Conservation (phyloP, 2,797 vertebrate species). For the Takifugu ocellatus region DNA sequence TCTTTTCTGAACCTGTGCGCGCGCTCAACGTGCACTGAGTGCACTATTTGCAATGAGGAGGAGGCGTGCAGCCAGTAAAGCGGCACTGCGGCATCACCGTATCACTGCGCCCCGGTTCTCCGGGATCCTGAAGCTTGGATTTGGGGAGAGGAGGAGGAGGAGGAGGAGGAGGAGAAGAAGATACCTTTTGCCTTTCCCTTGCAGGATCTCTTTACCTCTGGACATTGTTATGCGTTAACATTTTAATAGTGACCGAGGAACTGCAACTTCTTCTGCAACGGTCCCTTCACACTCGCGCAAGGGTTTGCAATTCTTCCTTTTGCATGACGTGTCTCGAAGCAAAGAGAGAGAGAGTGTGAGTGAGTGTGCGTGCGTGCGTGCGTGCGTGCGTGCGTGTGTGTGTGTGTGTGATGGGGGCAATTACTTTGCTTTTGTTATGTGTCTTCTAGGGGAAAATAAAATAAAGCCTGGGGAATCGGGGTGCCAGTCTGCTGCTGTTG, state of each 20-base stretch:
- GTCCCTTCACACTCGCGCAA: conserved; percentile 68
- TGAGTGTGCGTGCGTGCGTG: conserved; percentile 11
- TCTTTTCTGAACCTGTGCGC: not conserved
- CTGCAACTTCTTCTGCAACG: conserved; percentile 76
- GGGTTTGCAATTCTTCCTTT: conserved; percentile 83
- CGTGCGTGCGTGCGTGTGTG: no score
- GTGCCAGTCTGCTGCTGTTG: conserved; percentile 69
- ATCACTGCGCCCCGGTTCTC: conserved; percentile 80
- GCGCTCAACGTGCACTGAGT: conserved; percentile 14
- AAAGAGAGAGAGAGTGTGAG: conserved; percentile 19
- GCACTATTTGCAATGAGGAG: conserved; percentile 81
- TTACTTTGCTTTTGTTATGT: conserved; percentile 76
- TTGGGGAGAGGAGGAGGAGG: conserved; percentile 65
- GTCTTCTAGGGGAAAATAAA: conserved; percentile 69
- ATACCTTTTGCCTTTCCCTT: conserved; percentile 62
- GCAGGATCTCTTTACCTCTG: conserved; percentile 76
- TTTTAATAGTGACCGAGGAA: conserved; percentile 66
- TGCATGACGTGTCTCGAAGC: conserved; percentile 81
- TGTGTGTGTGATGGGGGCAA: conserved; percentile 9
- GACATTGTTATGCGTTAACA: conserved; percentile 64
- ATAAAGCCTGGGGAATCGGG: conserved; percentile 69
- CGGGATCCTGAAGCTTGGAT: conserved; percentile 78
- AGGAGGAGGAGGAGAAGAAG: conserved; percentile 44
- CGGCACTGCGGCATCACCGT: conserved; percentile 82
- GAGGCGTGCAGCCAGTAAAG: conserved; percentile 79